Evolutionary conservation across 2,888 invertebrate genomes (phyloP), one percentile per base, ranked within the genome.

Genomic region (Tyria jacobaeae): DNA sequence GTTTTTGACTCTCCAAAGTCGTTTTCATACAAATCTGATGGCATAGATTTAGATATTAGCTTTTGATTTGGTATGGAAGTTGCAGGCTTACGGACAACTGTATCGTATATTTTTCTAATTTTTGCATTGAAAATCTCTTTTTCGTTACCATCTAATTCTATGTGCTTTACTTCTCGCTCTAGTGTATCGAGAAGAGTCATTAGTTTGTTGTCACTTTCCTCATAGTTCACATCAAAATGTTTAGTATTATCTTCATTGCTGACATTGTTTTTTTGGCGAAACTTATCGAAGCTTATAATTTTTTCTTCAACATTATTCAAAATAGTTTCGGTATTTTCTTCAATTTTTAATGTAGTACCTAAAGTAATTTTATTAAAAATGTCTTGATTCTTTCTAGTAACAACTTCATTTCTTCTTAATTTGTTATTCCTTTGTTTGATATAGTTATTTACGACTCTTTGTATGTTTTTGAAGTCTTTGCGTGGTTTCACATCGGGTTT

Each of bases 71-170:
- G 9, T 34, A 39, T 12, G 24, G 39, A 44, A 44, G 58, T 34
- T 24, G 63, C 57, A n/a, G 75, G 49, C 51, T 79, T 80, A 0
- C 83, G 83, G 9, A 86, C 72, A 0, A 87, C 69, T 56, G 73
- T 76, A 0, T 81, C 87, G 21, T 91, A 91, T 57, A 92, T 89
- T 80, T 87, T 87, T 59, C 86, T 80, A 21, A 91, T 82, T 79
- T 88, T 91, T 2, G 78, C 83, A 75, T 91, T 86, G 57, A 91
- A 81, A 55, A 89, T 69, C 70, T 87, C 79, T 75, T 86, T 91
- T 64, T 87, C 84, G 6, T 64, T 78, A 3, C 76, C 80, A 60
- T 79, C 76, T 17, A 90, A 64, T 58, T 89, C 79, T 35, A 86
- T 73, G 62, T 88, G 79, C 55, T 85, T 86, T 0, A 89, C 85